A percentile compares a stretch with the other conserved stretches of the same genome.
These are phyloP conservation scores for Neodiprion fabricii DNA, from an alignment of 1,140 invertebrate species.

Conservation along the genomic window DNA sequence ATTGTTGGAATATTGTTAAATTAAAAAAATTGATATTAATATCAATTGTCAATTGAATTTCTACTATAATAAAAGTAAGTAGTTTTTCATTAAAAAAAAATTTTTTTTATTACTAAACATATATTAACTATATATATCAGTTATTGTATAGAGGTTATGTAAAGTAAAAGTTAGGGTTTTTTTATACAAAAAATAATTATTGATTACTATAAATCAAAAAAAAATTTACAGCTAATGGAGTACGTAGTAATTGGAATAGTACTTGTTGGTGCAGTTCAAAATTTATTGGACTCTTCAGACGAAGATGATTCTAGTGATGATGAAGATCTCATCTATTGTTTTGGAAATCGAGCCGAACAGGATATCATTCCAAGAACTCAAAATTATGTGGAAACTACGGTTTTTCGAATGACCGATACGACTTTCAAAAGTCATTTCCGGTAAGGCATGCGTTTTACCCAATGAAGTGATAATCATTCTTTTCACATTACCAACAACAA, in stretches of 20 bases:
- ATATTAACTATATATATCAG: neutral
- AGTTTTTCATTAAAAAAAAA: no score
- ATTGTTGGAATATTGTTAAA: no score
- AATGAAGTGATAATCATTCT: neutral
- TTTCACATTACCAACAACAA: neutral
- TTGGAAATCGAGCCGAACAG: constrained; percentile 2
- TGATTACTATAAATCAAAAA: neutral
- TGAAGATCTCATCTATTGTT: constrained; percentile 13
- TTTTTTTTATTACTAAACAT: neutral
- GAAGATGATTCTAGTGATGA: constrained; percentile 12
- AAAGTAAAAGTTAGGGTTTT: neutral
- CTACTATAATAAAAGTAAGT: no score
- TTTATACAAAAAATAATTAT: neutral
- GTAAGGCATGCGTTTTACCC: constrained; percentile 12
- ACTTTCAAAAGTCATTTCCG: neutral
- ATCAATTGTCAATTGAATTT: no score
- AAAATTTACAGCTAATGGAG: constrained; percentile 10
- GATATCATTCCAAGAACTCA: constrained; percentile 1
- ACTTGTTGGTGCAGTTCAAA: constrained; percentile 10
- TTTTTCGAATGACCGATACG: constrained; percentile 8
- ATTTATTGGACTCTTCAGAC: constrained; percentile 1
- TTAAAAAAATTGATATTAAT: no score
- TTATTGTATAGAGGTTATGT: constrained; percentile 7
- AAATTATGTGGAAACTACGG: constrained; percentile 14
- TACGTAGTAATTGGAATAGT: constrained; percentile 8